Evolutionary conservation across 2,888 invertebrate species (phyloP), one percentile per base, ranked within the genome.

Genomic region (Pseudococcus viburni): DNA sequence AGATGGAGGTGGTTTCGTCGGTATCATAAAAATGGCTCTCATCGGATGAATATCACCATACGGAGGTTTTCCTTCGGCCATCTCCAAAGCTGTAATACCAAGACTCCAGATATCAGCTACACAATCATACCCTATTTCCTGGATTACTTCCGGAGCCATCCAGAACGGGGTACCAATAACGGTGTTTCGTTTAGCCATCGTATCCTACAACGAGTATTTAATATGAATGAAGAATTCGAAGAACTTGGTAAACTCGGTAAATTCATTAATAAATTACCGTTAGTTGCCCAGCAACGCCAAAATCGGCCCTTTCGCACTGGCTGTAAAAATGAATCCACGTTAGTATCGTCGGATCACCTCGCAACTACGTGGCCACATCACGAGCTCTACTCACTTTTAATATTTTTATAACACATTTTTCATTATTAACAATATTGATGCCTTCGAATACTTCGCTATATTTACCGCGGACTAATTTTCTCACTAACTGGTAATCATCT

Each of bases 401-500:
- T 94, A 99, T 98, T 96, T 99, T 99, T 91, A 99, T 98, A 93
- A 99, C 99, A 94, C 99, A 99, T 93, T 99, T 99, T 93, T 99
- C 99, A 94, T 97, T 98, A 93, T 96, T 98, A 93, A 96, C 97
- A 92, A 99, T 95, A 94, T 99, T 99, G 93, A 99, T 96, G 92
- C 99, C 99, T 94, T 99, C 99, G 92, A 99, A 99, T 91, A 99
- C 99, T 95, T 99, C 99, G 93, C 99, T 99, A 94, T 99, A 99
- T 94, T 99, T 99, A 91, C 99, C 99, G 91, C 99, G 95, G 89
- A 99, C 99, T 91, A 99, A 94, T 93, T 99, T 99, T 90, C 99
- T 95, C 89, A 99, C 98, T 92, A 99, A 94, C 93, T 99, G 99
- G 93, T 99, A 99, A 93, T 99, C 99, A 93, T 99, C 99, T 93